Evolutionary conservation across 2,888 invertebrate species (phyloP), one percentile per base, ranked within the genome.

Genomic region (Leptogaster cylindrica): DNA sequence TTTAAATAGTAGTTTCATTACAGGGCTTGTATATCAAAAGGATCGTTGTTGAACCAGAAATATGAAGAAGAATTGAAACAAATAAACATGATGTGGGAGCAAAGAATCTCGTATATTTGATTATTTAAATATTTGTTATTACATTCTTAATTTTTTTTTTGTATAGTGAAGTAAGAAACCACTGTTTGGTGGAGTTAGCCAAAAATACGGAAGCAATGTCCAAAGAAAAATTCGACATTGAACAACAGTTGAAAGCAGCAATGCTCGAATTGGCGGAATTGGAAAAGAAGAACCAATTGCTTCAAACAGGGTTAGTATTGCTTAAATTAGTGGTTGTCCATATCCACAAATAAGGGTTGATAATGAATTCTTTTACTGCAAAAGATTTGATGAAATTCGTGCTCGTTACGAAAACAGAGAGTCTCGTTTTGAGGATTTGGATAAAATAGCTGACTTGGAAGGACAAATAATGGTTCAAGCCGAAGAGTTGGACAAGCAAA

Each of bases 391-490:
- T 14, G 69, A 69, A 27, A 67, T 70, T 14, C 65, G 65, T 36
- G 16, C 27, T 2, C 63, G 70, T 1, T 66, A 70, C 31, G 68
- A 70, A 50, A 25, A 51, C 7, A 63, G 70, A 10, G 66, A 52
- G 31, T 70, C 68, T 5, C 44, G 66, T 14, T 55, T 64, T 7
- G 70, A 70, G 33, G 70, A 70, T 66, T 63, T 70, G 3, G 70
- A 70, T 39, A 52, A 46, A 18, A 70, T 70, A n/a, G 70, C 70
- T 10, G 68, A 70, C 50, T 16, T 70, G 12, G 70, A 70, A 31
- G 70, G 55, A 10, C 68, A 70, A 46, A 25, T 70, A 31, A 66
- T 70, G 25, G 44, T 68, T 18, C 68, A 68, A 66, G 63, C 66
- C 10, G 70, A 70, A 44, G 68, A 68, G n/a, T 27, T 70, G 3